Evolutionary conservation across 2,888 invertebrate species (phyloP).

Genomic region (Lochmaea crataegi): DNA sequence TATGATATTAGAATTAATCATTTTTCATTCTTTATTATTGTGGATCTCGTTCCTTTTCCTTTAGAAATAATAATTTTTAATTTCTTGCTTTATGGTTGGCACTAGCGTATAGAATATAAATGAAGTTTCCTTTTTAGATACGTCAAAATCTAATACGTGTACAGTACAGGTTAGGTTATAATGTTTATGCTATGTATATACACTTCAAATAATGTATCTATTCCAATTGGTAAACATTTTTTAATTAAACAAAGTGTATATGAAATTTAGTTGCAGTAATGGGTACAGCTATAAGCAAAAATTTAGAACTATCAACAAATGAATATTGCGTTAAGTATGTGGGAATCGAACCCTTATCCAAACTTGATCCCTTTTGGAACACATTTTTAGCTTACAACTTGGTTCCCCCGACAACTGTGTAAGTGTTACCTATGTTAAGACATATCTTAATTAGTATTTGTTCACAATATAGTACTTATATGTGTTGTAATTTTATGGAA

Average conservation of each 20-base stretch:
- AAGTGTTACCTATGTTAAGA: constrained; percentile 55
- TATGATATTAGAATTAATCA: too few relatives aligned
- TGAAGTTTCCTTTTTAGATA: background rate
- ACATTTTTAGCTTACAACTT: constrained; percentile 92
- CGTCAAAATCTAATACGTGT: constrained; percentile 34
- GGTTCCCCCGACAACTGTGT: constrained; percentile 81
- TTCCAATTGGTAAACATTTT: background rate
- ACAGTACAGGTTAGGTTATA: constrained; percentile 23
- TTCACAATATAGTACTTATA: too few relatives aligned
- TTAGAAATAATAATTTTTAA: too few relatives aligned
- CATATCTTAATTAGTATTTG: background rate
- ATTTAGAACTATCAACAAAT: constrained; percentile 84
- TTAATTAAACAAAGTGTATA: constrained; percentile 18
- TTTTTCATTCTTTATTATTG: background rate
- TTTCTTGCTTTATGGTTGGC: too few relatives aligned
- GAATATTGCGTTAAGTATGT: constrained; percentile 83
- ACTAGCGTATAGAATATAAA: too few relatives aligned
- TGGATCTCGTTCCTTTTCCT: too few relatives aligned
- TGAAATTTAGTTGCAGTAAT: constrained; percentile 64
- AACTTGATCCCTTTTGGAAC: constrained; percentile 95
- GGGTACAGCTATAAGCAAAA: constrained; percentile 85
- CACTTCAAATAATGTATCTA: constrained; percentile 16
- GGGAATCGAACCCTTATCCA: constrained; percentile 81
- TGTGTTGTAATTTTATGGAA: too few relatives aligned
- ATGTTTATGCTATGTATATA: constrained; percentile 22